These are phyloP conservation scores for Drosophila tsacasi DNA, from an alignment of 1,140 invertebrate species.

Conservation along the genomic window DNA sequence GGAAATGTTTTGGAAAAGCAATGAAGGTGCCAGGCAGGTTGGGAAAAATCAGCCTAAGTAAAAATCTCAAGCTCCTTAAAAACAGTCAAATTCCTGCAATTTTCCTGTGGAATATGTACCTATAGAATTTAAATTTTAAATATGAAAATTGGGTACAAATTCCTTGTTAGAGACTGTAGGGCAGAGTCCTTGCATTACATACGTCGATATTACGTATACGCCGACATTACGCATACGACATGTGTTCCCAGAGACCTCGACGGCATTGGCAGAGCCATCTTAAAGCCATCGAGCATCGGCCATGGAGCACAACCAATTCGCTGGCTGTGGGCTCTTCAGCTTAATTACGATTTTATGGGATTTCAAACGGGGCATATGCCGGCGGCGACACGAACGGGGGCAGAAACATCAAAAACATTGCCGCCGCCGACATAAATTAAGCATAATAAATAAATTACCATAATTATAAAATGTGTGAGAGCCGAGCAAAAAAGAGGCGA, in stretches of 20 bases:
- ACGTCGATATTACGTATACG: background rate
- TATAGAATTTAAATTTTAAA: background rate
- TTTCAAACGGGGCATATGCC: conserved; percentile 35
- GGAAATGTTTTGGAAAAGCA: no score
- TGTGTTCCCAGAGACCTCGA: background rate
- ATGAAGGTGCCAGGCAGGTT: no score
- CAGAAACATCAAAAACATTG: conserved; percentile 57
- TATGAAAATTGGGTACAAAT: background rate
- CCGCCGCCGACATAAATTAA: conserved; percentile 66
- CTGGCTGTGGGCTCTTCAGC: conserved; percentile 27
- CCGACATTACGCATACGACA: background rate
- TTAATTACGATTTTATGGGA: conserved; percentile 51
- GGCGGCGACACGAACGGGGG: conserved; percentile 21
- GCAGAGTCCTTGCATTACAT: no score
- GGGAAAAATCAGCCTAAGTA: no score
- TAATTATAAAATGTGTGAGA: conserved; percentile 65
- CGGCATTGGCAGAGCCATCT: background rate
- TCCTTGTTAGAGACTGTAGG: no score
- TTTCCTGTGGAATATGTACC: background rate
- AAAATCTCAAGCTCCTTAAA: background rate
- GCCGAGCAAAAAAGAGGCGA: background rate
- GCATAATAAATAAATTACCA: conserved; percentile 76
- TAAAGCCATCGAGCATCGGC: background rate
- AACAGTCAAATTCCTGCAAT: background rate
- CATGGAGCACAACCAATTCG: conserved; percentile 13